phyloP scores from a whole-genome alignment of 2,888 invertebrate species.

The Parapristionchus giblindavisi region DNA sequence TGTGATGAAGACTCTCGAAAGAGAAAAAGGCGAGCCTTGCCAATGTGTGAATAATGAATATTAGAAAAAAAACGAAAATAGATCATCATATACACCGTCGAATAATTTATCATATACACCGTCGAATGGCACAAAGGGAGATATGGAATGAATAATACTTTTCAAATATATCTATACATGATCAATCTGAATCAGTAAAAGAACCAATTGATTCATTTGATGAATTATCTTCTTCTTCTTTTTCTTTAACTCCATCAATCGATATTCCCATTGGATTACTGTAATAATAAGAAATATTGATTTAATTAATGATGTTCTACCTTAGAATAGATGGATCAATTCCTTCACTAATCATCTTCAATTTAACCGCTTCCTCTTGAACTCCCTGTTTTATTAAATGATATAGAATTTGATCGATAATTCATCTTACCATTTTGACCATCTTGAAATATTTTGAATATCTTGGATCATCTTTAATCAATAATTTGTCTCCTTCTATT shows the following conservation, averaged over 20 bases:
- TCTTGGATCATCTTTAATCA: conserved; percentile 54
- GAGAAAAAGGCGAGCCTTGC: too few species aligned
- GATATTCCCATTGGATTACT: conserved; percentile 21
- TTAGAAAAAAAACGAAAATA: too few species aligned
- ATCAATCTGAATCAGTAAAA: conserved; percentile 23
- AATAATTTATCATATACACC: too few species aligned
- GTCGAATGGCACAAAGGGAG: too few species aligned
- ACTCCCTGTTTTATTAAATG: conserved; percentile 52
- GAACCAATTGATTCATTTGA: conserved; percentile 31
- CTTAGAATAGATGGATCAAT: conserved; percentile 52
- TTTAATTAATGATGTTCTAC: conserved; percentile 7
- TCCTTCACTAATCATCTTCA: conserved; percentile 62
- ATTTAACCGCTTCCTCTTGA: conserved; percentile 56
- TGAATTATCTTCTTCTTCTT: conserved; percentile 2
- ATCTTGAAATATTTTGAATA: conserved; percentile 64
- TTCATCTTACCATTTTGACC: conserved; percentile 56
- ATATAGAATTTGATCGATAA: not conserved
- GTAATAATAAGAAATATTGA: not conserved
- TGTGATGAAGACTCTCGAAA: too few species aligned
- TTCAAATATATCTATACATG: too few species aligned
- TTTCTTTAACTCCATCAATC: not conserved
- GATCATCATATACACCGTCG: too few species aligned
- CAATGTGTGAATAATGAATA: too few species aligned
- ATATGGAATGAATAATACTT: too few species aligned
- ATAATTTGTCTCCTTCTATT: not conserved